phyloP scores from a whole-genome alignment of 2,797 vertebrate species.

The Gymnopithys bicolor region DNA sequence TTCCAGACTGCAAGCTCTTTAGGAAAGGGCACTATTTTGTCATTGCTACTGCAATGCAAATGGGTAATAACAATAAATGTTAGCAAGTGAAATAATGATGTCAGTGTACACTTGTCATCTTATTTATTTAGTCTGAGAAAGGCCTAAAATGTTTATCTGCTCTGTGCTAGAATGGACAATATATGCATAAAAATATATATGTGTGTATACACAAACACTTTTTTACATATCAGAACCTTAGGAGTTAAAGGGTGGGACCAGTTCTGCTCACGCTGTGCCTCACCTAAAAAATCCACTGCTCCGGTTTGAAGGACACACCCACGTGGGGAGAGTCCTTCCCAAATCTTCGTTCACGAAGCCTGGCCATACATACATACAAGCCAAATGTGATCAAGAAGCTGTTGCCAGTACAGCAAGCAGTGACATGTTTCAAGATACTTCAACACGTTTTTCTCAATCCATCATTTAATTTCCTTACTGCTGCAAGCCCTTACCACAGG shows the following conservation, averaged over 20 bases:
- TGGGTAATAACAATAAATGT: neutral
- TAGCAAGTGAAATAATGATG: neutral
- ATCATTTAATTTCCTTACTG: neutral
- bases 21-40: neutral
- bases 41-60: neutral
- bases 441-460: neutral
- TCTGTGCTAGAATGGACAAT: neutral
- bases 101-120: neutral
- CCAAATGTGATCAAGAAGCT: neutral
- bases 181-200: neutral
- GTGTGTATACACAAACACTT: fast-evolving
- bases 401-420: neutral
- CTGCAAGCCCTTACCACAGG: neutral
- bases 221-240: neutral
- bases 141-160: neutral
- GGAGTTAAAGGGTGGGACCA: no score
- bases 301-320: no score
- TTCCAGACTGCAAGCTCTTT: neutral
- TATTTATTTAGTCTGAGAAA: neutral
- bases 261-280: no score
- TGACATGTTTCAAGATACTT: neutral
- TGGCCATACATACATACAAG: neutral
- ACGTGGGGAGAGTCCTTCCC: no score
- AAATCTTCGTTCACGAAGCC: no score
- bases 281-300: no score